Conservation (phyloP, 2,113 vertebrate species). For the Upupa epops region DNA sequence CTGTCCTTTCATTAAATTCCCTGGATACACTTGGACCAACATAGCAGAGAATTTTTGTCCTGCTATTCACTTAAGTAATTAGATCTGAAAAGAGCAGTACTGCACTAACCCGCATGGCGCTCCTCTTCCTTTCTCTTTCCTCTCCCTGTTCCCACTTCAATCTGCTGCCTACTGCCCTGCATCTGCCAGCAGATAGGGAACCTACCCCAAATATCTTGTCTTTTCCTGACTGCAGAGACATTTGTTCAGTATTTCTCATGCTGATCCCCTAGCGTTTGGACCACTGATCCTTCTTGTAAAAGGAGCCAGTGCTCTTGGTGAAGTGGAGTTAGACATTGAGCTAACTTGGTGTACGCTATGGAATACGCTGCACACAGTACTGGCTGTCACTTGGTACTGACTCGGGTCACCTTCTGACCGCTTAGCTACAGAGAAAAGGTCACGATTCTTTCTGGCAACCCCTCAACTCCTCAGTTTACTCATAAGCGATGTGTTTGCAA, state of each 20-base stretch:
- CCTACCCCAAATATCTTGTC: background rate
- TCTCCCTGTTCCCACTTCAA: background rate
- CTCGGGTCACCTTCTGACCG: background rate
- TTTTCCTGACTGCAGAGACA: background rate
- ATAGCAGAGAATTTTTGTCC: constrained; percentile 9
- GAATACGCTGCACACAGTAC: background rate
- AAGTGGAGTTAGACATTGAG: background rate
- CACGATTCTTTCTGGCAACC: background rate
- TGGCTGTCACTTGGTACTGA: rapidly evolving
- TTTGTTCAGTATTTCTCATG: too few relatives aligned
- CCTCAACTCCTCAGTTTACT: background rate
- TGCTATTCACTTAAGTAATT: constrained; percentile 54
- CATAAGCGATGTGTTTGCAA: background rate
- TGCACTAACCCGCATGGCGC: constrained; percentile 14
- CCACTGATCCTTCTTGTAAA: background rate
- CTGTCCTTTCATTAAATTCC: constrained; percentile 35
- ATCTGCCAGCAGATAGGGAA: constrained; percentile 1
- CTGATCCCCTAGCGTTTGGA: background rate
- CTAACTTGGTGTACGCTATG: background rate
- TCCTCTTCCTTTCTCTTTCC: background rate
- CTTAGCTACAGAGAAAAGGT: background rate
- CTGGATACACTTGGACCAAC: background rate
- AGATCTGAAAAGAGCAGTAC: constrained; percentile 16
- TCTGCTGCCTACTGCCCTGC: constrained; percentile 1
- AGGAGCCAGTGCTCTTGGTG: background rate